phyloP scores from a whole-genome alignment of 2,113 vertebrate species.

The Plecotus auritus region DNA sequence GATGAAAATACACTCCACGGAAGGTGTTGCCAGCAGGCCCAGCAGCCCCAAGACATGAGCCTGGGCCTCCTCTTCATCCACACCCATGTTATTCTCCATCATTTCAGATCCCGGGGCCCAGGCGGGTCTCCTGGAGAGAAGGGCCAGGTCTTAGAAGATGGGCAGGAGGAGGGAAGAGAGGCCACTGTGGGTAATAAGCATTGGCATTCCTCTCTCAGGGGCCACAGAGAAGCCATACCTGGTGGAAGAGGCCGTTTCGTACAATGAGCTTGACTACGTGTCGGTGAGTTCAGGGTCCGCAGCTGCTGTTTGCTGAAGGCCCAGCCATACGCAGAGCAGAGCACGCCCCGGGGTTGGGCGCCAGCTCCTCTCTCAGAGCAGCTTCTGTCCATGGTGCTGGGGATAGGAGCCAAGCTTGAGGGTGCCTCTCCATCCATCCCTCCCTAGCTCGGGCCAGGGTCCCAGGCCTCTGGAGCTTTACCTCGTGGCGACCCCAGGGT shows the following conservation, averaged over 20 bases:
- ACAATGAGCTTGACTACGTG: conserved; percentile 95
- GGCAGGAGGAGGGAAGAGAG: fast-evolving
- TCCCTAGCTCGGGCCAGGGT: not conserved
- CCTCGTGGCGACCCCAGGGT: not conserved
- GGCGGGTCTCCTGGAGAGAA: not conserved
- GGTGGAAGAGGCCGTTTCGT: conserved; percentile 95
- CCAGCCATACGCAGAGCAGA: not conserved
- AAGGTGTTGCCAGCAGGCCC: not conserved
- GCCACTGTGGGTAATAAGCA: not conserved
- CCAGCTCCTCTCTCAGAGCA: not conserved
- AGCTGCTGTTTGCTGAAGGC: fast-evolving
- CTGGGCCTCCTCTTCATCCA: not conserved
- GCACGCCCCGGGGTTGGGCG: not conserved
- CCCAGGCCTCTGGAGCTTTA: not conserved
- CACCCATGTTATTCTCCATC: fast-evolving
- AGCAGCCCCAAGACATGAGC: not conserved
- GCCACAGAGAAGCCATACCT: conserved; percentile 97
- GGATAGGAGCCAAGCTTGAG: not conserved
- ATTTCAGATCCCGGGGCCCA: not conserved
- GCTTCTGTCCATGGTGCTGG: fast-evolving
- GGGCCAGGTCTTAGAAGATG: not conserved
- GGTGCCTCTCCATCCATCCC: not conserved
- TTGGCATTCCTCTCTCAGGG: conserved; percentile 81
- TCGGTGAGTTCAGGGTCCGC: conserved; percentile 86
- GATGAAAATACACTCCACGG: too few species aligned